Percentiles rank a stretch among this genome's conserved stretches.
Evolutionary conservation across 2,797 vertebrate species (phyloP).

Genomic region (Pantherophis vulpinus): DNA sequence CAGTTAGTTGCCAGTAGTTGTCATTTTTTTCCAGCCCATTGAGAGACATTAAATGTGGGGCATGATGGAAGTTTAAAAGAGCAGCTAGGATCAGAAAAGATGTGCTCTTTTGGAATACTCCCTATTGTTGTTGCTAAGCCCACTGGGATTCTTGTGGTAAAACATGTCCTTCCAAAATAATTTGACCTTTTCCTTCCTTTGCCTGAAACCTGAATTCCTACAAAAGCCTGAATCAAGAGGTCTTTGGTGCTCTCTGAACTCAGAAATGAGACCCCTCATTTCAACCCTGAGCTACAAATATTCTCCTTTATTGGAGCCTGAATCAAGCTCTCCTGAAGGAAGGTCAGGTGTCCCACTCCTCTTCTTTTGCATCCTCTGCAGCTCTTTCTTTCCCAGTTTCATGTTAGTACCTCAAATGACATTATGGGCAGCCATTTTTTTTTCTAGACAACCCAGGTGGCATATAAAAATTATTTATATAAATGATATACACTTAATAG

Average conservation of each 20-base stretch:
- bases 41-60: neutral
- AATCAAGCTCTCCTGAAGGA: neutral
- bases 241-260: neutral
- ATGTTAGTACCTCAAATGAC: too few relatives aligned
- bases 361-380: neutral
- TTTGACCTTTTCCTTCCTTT: neutral
- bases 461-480: neutral
- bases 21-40: neutral
- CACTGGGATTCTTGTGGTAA: neutral
- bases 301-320: neutral
- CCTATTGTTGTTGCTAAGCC: neutral
- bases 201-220: neutral
- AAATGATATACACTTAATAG: neutral
- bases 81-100: neutral
- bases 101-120: neutral
- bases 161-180: neutral
- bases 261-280: neutral
- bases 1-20: neutral
- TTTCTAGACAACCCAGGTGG: slow-evolving; percentile 8
- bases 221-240: neutral
- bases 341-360: neutral
- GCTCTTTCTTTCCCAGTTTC: neutral
- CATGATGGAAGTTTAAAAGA: neutral
- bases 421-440: neutral
- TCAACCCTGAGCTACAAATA: neutral